Base-by-base conservation (phyloP, 1,140 invertebrate genomes). In the Acyrthosiphon pisum region DNA sequence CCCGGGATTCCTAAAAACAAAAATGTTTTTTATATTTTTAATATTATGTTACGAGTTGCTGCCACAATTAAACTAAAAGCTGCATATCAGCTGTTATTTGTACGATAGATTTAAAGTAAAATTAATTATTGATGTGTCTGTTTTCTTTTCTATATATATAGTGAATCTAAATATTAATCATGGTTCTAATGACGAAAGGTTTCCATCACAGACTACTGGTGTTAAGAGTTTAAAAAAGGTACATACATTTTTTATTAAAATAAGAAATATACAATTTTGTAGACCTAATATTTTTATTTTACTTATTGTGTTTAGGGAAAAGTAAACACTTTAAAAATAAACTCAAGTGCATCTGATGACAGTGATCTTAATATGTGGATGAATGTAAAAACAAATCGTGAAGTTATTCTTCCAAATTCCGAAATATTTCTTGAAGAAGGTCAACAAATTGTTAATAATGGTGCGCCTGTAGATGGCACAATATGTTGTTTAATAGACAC, bases 401-500 rank as follows among this genome's bases (percentile, higher is more conserved):
- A 81, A 83, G 30, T 44, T 91, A 6, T 91, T 48, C n/a, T 14
- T 8, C 68, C 90, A 18, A 53, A 41, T 50, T 30, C n/a, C 22
- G 35, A 37, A 26, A 50, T 50, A 84, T 37, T 37, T 84, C 91
- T 92, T 56, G 41, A 92, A 44, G 11, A 35, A 30, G 91, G 91
- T 9, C 91, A 93, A 41, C 48, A 56, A 84, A 53, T 56, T 41
- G 48, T 93, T 26, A 93, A 93, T 44, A 50, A 93, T 44, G 91
- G 91, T n/a, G 1, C 37, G 6, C 48, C 48, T 8, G 60, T 90
- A n/a, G 3, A 44, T 18, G 37, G 37, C 20, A 44, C 22, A 20
- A n/a, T 76, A n/a, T 86, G 9, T 44, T 93, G 9, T 44, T 93
- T 93, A 86, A 86, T 93, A 44, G 50, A 93, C 9, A 93, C 91